Evolutionary conservation across 2,113 vertebrate genomes (phyloP).

Genomic region (Bambusicola thoracicus): DNA sequence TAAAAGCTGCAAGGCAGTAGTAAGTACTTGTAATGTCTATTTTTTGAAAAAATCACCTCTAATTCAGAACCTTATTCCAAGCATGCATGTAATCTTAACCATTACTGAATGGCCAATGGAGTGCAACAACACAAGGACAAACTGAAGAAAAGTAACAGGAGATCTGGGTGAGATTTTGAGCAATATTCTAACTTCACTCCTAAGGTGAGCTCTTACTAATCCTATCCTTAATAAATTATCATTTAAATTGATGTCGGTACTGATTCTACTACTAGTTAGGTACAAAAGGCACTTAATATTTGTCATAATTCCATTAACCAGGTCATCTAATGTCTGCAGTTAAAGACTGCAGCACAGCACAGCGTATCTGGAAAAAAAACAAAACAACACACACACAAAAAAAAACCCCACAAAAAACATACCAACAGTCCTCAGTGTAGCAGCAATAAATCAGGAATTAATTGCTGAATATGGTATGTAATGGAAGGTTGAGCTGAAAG

Average conservation of each 20-base stretch:
- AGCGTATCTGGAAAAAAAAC: background rate
- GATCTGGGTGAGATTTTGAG: constrained; percentile 6
- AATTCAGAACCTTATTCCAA: background rate
- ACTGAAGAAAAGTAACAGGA: background rate
- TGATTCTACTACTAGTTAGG: background rate
- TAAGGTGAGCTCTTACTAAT: background rate
- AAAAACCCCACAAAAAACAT: too few species aligned
- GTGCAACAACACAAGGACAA: background rate
- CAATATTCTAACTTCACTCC: background rate
- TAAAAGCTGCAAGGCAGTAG: background rate
- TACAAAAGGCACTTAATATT: background rate
- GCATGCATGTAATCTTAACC: background rate
- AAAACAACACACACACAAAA: too few species aligned
- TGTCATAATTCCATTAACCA: constrained; percentile 20
- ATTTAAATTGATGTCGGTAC: constrained; percentile 4
- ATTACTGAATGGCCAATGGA: background rate
- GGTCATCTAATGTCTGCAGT: background rate
- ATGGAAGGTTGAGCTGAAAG: background rate
- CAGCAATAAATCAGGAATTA: constrained; percentile 14
- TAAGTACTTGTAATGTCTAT: background rate
- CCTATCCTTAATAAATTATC: constrained; percentile 6
- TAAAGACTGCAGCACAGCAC: background rate
- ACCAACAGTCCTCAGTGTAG: background rate
- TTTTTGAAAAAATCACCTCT: background rate
- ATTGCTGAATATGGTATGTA: background rate